Conservation (phyloP, 2,797 vertebrate species). For the Platyrinchus mystaceus region DNA sequence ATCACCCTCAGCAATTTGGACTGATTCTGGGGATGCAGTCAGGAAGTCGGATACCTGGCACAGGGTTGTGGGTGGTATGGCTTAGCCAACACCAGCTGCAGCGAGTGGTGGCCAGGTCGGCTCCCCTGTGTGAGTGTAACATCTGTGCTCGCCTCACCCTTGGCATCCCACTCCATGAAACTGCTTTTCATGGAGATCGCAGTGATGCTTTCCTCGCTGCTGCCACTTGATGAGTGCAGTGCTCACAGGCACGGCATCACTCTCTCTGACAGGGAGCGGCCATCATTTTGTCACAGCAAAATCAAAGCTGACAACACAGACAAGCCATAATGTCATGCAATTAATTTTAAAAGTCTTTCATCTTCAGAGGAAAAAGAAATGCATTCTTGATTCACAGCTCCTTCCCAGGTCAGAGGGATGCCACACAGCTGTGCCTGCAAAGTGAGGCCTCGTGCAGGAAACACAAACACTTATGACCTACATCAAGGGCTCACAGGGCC, state of each 20-base stretch:
- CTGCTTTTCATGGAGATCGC: not conserved
- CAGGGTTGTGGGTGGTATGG: not conserved
- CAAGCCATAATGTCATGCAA: not conserved
- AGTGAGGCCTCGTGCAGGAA: not conserved
- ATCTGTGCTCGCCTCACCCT: not conserved
- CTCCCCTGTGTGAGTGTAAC: not conserved
- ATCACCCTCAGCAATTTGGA: not conserved
- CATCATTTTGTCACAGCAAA: conserved; percentile 26
- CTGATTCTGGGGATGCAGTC: not conserved
- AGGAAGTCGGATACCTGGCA: not conserved
- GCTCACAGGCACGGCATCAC: not conserved
- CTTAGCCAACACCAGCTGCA: not conserved
- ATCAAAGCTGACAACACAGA: conserved; percentile 47
- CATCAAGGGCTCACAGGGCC: not conserved
- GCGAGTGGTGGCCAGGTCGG: fast-evolving
- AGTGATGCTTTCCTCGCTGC: not conserved
- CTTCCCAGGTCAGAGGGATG: not conserved
- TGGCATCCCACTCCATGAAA: fast-evolving
- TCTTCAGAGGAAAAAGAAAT: not conserved
- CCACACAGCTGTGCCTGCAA: not conserved
- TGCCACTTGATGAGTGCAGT: not conserved
- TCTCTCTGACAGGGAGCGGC: not conserved
- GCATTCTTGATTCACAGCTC: not conserved
- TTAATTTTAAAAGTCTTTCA: conserved; percentile 41
- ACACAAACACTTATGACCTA: no score